These are phyloP conservation scores for Diachasma alloeum DNA, from an alignment of 1,140 invertebrate genomes.

Conservation along the genomic window DNA sequence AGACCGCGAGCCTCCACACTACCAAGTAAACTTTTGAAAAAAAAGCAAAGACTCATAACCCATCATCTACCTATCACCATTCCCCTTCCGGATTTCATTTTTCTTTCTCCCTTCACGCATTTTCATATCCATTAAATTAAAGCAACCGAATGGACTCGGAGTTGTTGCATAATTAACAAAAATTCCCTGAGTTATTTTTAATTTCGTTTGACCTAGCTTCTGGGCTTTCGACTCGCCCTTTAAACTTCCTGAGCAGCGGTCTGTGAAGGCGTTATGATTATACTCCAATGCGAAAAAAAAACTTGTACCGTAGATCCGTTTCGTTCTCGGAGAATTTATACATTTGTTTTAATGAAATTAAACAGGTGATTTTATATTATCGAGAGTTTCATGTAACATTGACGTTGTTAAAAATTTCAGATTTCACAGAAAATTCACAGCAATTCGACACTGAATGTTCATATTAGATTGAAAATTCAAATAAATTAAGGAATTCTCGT, in stretches of 20 bases:
- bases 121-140: not conserved
- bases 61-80: not conserved
- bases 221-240: conserved; percentile 15
- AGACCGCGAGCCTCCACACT: not conserved
- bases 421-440: no score
- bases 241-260: conserved; percentile 15
- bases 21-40: not conserved
- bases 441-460: no score
- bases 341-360: conserved; percentile 13
- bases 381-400: no score
- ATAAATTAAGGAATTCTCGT: no score
- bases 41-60: not conserved
- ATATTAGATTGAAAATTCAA: no score
- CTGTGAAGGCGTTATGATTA: conserved; percentile 36
- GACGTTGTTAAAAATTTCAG: no score
- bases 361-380: no score
- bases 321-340: not conserved
- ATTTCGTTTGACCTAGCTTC: not conserved
- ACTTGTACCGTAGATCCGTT: conserved; percentile 38
- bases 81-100: not conserved
- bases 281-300: conserved; percentile 25
- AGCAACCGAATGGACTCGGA: not conserved
- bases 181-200: not conserved
- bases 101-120: not conserved
- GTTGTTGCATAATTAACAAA: not conserved